Percentiles rank a stretch among this genome's conserved stretches.
phyloP scores from a whole-genome alignment of 2,113 vertebrate genomes.

The Sapajus apella region DNA sequence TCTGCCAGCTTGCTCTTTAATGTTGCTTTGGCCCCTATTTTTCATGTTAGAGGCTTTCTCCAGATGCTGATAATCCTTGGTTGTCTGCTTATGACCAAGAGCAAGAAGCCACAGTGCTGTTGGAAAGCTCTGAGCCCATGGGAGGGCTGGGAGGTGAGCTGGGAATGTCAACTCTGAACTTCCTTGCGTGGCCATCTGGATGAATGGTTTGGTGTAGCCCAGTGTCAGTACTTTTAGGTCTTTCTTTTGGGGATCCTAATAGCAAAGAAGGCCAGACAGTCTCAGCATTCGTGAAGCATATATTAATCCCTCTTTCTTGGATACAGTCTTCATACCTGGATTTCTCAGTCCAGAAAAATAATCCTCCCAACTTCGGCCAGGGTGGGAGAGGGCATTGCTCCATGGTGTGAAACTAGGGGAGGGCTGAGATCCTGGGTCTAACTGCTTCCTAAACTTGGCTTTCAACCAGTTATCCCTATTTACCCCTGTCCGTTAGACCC shows the following conservation, averaged over 20 bases:
- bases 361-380: background rate
- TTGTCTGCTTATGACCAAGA: background rate
- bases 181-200: background rate
- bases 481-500: background rate
- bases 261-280: background rate
- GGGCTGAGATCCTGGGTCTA: background rate
- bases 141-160: background rate
- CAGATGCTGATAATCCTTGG: background rate
- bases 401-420: background rate
- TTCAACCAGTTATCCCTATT: background rate
- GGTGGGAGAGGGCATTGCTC: background rate
- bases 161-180: background rate
- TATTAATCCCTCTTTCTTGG: background rate
- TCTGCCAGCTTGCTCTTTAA: background rate
- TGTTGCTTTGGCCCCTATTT: background rate
- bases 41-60: constrained; percentile 11
- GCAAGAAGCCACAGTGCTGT: background rate
- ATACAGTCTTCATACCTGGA: background rate
- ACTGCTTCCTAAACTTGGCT: background rate
- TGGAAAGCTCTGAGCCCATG: background rate
- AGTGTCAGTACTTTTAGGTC: background rate
- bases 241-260: background rate
- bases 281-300: background rate
- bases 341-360: background rate
- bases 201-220: background rate